Conservation (phyloP, 2,113 vertebrate species). For the Chloropsis cyanopogon region DNA sequence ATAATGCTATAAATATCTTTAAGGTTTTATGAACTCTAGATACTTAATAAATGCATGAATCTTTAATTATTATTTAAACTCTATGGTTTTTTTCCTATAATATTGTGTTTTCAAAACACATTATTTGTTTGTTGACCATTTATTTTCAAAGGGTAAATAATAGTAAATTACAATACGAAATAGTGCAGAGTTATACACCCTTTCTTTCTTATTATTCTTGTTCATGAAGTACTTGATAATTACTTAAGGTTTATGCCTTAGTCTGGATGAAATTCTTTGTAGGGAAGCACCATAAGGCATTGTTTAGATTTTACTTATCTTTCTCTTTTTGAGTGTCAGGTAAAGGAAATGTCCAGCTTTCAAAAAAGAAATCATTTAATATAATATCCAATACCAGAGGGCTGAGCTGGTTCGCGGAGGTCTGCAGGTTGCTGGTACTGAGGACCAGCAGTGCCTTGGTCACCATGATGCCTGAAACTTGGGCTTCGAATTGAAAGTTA, state of each 20-base stretch:
- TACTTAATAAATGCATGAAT: constrained; percentile 27
- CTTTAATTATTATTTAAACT: neutral
- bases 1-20: constrained; percentile 35
- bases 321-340: neutral
- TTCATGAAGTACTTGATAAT: neutral
- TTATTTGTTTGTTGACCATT: neutral
- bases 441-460: neutral
- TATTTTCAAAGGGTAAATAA: neutral
- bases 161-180: neutral
- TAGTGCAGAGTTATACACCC: neutral
- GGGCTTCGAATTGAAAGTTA: too few species aligned
- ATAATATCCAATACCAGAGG: neutral
- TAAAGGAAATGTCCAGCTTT: neutral
- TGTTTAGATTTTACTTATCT: neutral
- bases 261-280: neutral
- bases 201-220: neutral
- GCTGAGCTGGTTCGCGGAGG: neutral
- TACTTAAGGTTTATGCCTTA: neutral
- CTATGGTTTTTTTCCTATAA: neutral
- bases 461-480: too few species aligned
- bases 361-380: neutral
- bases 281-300: neutral
- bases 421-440: neutral
- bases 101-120: neutral
- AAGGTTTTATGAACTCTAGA: constrained; percentile 43